These are phyloP conservation scores for Nipponia nippon DNA, from an alignment of 2,113 vertebrate species.

Conservation along the genomic window DNA sequence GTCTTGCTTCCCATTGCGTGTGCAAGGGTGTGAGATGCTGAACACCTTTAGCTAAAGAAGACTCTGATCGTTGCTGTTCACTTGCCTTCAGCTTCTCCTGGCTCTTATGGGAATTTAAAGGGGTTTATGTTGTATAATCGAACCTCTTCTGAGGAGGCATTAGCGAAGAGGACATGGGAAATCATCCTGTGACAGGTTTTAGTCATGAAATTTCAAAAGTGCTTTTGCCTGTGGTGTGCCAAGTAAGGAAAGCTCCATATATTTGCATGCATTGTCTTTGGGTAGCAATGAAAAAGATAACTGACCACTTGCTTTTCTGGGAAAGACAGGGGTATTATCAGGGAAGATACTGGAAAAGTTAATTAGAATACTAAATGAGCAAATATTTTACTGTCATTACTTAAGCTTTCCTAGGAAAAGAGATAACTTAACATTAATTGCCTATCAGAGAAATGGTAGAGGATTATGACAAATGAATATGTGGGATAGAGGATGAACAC, in stretches of 20 bases:
- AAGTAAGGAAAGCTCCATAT: neutral
- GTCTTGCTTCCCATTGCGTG: neutral
- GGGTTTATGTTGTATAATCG: neutral
- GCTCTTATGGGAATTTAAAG: neutral
- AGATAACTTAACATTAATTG: slow-evolving; percentile 45
- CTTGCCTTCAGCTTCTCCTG: neutral
- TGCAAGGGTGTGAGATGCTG: neutral
- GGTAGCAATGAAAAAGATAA: neutral
- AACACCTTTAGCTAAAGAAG: neutral
- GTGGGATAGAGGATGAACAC: neutral
- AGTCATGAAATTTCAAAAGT: neutral
- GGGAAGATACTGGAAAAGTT: slow-evolving; percentile 33
- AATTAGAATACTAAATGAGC: slow-evolving; percentile 46
- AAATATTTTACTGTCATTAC: slow-evolving; percentile 31
- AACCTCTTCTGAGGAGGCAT: neutral
- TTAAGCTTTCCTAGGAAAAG: neutral
- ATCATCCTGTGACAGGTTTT: neutral
- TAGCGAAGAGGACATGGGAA: neutral
- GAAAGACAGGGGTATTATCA: neutral
- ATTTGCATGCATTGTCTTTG: neutral
- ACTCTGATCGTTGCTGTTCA: neutral
- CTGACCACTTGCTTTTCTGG: slow-evolving; percentile 28
- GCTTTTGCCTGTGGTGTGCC: neutral
- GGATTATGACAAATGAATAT: neutral
- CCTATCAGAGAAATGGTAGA: slow-evolving; percentile 7